Evolutionary conservation across 2,797 vertebrate species (phyloP), one percentile per base, ranked within the genome.

Genomic region (Meriones psammophilus): DNA sequence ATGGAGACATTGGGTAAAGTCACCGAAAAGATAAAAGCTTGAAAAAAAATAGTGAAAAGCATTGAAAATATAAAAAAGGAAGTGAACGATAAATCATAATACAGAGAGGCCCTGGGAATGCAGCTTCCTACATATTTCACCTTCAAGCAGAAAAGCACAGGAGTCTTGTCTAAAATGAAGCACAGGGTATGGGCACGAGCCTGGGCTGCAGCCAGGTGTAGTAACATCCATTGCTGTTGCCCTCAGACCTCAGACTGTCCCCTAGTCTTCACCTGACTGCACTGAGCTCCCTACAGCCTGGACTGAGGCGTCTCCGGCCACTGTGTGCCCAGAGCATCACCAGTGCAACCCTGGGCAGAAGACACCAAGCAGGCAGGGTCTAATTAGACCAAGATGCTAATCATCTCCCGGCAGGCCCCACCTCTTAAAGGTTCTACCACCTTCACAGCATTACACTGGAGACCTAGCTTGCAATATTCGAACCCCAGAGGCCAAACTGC

Each of bases 51-150:
- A 20, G 13, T 60, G 69, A 86, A 50, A 92, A 33, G 10, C 36
- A 46, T 69, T 87, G 5, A 28, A 73, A 88, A 68, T 88, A 33
- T 68, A 84, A 88, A 92, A 92, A 76, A 10, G 15, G 33, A 94
- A 66, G 33, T 58, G 39, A 83, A 36, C 8, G 3, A 7, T 62
- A 85, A 81, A 24, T 24, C n/a, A 54, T 71, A 22, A 33, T 66
- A 6, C 39, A 50, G 81, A 30, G 60, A 50, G 14, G 13, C n/a
- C 33, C 14, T 54, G 4, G 66, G 87, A 22, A 62, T n/a, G 18
- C 54, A 60, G 42, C 22, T 33, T 22, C 54, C 6, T 14, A 58
- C 17, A 36, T 36, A n/a, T 64, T 74, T 10, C 56, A 46, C 28
- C 66, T 84, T 64, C 58, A 69, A 85, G 64, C 20, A 50, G 4